phyloP scores from a whole-genome alignment of 1,140 invertebrate genomes.

The Drosophila seguyi region DNA sequence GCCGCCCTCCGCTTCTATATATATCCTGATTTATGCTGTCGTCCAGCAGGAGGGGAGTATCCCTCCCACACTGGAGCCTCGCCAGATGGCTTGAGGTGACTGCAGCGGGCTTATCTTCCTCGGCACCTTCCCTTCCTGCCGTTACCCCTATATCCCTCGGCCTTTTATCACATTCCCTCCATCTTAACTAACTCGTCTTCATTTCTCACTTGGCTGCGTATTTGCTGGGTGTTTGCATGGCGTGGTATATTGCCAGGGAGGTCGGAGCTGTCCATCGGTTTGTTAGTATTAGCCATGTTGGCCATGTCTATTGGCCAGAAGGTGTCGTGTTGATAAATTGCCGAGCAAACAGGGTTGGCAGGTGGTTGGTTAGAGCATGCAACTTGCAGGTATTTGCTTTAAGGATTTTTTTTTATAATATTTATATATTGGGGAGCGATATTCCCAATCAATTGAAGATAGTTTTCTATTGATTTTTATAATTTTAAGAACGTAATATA shows the following conservation, averaged over 20 bases:
- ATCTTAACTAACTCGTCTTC: constrained; percentile 81
- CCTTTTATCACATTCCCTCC: constrained; percentile 2
- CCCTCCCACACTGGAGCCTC: constrained; percentile 31
- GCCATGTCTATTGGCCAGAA: constrained; percentile 71
- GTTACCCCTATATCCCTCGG: neutral
- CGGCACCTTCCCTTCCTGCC: neutral
- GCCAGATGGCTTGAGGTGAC: constrained; percentile 57
- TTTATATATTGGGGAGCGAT: neutral
- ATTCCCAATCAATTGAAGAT: neutral
- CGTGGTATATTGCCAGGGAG: constrained; percentile 5
- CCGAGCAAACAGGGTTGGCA: constrained; percentile 56
- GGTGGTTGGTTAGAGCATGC: constrained; percentile 9
- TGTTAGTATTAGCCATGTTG: constrained; percentile 56
- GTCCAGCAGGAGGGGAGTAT: constrained; percentile 15
- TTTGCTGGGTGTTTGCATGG: constrained; percentile 61
- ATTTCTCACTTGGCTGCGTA: constrained; percentile 80
- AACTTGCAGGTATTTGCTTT: neutral
- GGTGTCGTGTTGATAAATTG: constrained; percentile 51
- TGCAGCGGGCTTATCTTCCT: constrained; percentile 61
- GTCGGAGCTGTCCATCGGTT: constrained; percentile 25
- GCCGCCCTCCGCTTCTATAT: neutral
- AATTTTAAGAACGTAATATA: neutral
- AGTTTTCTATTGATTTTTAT: neutral
- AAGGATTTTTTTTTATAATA: neutral
- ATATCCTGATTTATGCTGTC: constrained; percentile 74